Evolutionary conservation across 2,888 invertebrate species (phyloP).

Genomic region (Sclerodermus sp.): DNA sequence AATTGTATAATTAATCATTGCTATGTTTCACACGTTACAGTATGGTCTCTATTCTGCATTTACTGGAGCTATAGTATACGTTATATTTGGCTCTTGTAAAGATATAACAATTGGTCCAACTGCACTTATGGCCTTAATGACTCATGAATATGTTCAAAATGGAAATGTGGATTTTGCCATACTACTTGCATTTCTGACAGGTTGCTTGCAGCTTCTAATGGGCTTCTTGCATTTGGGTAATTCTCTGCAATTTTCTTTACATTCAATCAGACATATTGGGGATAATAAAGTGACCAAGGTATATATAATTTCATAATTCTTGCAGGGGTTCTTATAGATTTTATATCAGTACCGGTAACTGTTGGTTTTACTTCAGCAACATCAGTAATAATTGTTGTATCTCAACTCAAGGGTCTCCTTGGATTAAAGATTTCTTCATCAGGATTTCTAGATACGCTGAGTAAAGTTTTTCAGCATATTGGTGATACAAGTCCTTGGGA

Average conservation of each 20-base stretch:
- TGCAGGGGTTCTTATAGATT: constrained; percentile 82
- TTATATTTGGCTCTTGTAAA: constrained; percentile 84
- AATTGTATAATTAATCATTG: background rate
- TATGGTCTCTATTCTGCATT: constrained; percentile 95
- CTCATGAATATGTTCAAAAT: constrained; percentile 74
- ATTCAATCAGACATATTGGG: no score
- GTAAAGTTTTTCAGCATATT: constrained; percentile 71
- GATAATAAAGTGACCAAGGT: no score
- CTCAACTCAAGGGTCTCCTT: constrained; percentile 76
- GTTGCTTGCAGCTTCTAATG: constrained; percentile 79
- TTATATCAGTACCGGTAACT: constrained; percentile 87
- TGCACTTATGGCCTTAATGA: constrained; percentile 92
- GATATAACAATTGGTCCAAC: constrained; percentile 90
- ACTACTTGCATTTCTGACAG: constrained; percentile 80
- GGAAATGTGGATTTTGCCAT: constrained; percentile 78
- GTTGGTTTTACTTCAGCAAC: constrained; percentile 91
- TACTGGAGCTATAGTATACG: constrained; percentile 90
- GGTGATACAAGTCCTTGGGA: constrained; percentile 71
- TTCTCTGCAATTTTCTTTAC: constrained; percentile 16
- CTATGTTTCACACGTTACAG: constrained; percentile 60
- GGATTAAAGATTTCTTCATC: constrained; percentile 74
- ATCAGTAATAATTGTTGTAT: constrained; percentile 85
- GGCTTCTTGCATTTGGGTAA: constrained; percentile 80
- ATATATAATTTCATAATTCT: constrained; percentile 9
- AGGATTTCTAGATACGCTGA: constrained; percentile 75